Percentiles rank a stretch among this genome's conserved stretches.
phyloP scores from a whole-genome alignment of 1,140 invertebrate genomes.

The Chlorops oryzae region DNA sequence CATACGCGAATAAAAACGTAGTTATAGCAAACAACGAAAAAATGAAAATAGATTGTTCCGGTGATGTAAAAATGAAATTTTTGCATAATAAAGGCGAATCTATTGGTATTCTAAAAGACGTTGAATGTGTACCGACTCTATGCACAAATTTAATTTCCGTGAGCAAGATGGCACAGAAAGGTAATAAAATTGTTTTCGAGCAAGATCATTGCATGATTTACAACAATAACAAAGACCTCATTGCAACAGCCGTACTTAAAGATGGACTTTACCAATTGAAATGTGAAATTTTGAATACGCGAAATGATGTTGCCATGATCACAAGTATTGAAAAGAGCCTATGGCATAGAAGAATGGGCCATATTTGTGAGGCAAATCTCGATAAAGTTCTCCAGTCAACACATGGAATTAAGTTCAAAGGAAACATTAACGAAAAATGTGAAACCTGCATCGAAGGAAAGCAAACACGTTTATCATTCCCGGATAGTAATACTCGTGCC shows the following conservation, averaged over 20 bases:
- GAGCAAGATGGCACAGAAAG: not conserved
- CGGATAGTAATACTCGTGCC: no score
- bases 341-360: slow-evolving; percentile 14
- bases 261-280: slow-evolving; percentile 5
- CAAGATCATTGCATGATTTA: not conserved
- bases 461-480: slow-evolving; percentile 24
- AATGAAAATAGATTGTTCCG: no score
- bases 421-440: slow-evolving; percentile 16
- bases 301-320: not conserved
- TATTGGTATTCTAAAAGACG: no score
- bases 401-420: not conserved
- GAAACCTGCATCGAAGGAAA: slow-evolving; percentile 29
- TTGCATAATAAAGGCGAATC: no score
- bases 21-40: no score
- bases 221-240: no score
- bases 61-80: no score
- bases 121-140: no score
- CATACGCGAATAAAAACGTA: no score
- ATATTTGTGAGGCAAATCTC: slow-evolving; percentile 11
- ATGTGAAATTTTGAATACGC: not conserved
- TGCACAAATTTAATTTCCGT: not conserved
- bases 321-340: not conserved
- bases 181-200: not conserved
- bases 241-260: not conserved
- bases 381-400: slow-evolving; percentile 1